Conservation (phyloP, 2,797 vertebrate genomes). For the Thalassophryne amazonica region DNA sequence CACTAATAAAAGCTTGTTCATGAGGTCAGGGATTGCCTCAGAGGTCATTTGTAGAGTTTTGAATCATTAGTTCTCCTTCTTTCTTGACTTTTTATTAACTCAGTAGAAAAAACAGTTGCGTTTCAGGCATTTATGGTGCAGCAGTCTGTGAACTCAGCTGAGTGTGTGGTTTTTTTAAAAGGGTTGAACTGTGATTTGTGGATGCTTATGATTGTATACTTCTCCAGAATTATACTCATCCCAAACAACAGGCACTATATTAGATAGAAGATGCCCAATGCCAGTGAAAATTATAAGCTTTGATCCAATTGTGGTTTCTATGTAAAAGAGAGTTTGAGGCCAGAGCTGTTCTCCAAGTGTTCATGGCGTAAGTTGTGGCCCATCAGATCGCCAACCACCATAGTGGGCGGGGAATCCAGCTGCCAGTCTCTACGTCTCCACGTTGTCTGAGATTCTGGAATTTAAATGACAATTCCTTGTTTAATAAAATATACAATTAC, state of each 20-base stretch:
- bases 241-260: slow-evolving; percentile 43
- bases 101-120: slow-evolving; percentile 14
- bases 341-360: slow-evolving; percentile 3
- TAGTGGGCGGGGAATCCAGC: slow-evolving; percentile 9
- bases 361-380: slow-evolving; percentile 28
- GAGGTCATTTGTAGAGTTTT: slow-evolving; percentile 26
- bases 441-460: slow-evolving; percentile 18
- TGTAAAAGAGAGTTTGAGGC: slow-evolving; percentile 16
- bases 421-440: slow-evolving; percentile 31
- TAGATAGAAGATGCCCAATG: slow-evolving; percentile 43
- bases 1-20: slow-evolving; percentile 50
- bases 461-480: slow-evolving; percentile 16
- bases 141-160: slow-evolving; percentile 43
- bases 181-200: slow-evolving; percentile 63
- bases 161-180: slow-evolving; percentile 10
- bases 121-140: slow-evolving; percentile 9
- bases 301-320: slow-evolving; percentile 56
- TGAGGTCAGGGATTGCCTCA: slow-evolving; percentile 39
- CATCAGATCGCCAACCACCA: slow-evolving; percentile 18
- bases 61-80: slow-evolving; percentile 45
- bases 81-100: slow-evolving; percentile 30
- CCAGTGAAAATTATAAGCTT: slow-evolving; percentile 64
- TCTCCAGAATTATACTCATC: slow-evolving; percentile 46
- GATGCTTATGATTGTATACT: slow-evolving; percentile 55
- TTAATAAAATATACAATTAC: slow-evolving; percentile 29